Evolutionary conservation across 2,113 vertebrate genomes (phyloP), one percentile per base, ranked within the genome.

Genomic region (Xenus cinereus): DNA sequence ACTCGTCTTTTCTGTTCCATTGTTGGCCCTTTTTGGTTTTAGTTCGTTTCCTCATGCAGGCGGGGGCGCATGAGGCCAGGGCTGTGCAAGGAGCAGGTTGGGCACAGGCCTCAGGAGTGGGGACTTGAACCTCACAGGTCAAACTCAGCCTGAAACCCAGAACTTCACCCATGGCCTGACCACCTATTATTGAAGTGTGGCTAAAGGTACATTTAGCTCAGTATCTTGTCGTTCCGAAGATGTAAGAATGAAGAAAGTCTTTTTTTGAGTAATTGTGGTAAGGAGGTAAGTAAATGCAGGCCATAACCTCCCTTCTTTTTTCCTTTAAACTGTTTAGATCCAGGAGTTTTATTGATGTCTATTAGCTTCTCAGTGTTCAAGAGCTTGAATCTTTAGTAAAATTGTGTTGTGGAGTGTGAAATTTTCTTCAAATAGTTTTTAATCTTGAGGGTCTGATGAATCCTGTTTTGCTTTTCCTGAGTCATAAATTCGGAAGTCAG

Each of bases 171-270:
- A 1, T 21, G n/a, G 53, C 48, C 37, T 73, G 33, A 26, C 17
- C 7, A 2, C 11, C 11, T 68, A 7, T 27, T 63, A 1, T 0
- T 11, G 14, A 33, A 33, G 20, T 37, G 21, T 67, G 41, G 64
- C 30, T 48, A 32, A 48, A 62, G 11, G 14, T 51, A 12, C 23
- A 24, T 69, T 57, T 51, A 71, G 33, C 48, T 63, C 12, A 3
- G 17, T 39, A 6, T 76, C 22, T 33, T 68, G 0, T 23, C 7
- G 0, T 76, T 85, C 41, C 13, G 43, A 48, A 41, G 23, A 32
- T 1, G 6, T 12, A 67, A 50, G 20, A 72, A 53, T 26, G 45
- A 66, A 66, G 6, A 14, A 26, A 62, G 28, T 77, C 4, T 45
- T 72, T 43, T 48, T 63, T 48, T 53, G 19, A 81, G 32, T 89